Conservation (phyloP, 2,797 vertebrate genomes). For the Phoeniculus purpureus region DNA sequence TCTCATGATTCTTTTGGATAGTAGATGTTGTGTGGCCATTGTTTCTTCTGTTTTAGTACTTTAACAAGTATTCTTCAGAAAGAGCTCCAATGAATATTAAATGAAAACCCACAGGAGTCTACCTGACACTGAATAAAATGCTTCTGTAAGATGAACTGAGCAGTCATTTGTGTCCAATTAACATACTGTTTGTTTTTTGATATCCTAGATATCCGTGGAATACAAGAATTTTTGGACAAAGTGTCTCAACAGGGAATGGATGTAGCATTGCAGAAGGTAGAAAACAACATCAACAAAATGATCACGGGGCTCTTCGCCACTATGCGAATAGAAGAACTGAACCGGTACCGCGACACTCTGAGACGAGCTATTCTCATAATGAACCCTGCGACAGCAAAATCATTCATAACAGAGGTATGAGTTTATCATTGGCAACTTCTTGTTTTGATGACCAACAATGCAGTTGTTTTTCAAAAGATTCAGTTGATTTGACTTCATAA, state of each 20-base stretch:
- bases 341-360: slow-evolving; percentile 95
- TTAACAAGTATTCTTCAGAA: not conserved
- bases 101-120: not conserved
- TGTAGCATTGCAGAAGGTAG: slow-evolving; percentile 97
- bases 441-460: not conserved
- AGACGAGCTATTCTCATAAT: slow-evolving; percentile 94
- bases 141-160: not conserved
- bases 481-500: not conserved
- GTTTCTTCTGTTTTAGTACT: not conserved
- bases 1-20: not conserved
- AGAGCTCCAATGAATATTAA: not conserved
- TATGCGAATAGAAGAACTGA: slow-evolving; percentile 95
- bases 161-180: not conserved
- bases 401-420: slow-evolving; percentile 94
- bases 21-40: not conserved
- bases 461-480: not conserved
- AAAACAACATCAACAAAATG: slow-evolving; percentile 99
- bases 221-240: slow-evolving; percentile 96
- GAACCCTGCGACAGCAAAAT: slow-evolving; percentile 94
- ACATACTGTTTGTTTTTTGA: slow-evolving; percentile 52
- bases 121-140: not conserved
- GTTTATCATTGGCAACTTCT: not conserved
- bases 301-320: slow-evolving; percentile 95
- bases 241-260: slow-evolving; percentile 98
- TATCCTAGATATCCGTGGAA: slow-evolving; percentile 94